Base-by-base conservation (phyloP, 2,797 vertebrate genomes). In the Tolypeutes matacus region DNA sequence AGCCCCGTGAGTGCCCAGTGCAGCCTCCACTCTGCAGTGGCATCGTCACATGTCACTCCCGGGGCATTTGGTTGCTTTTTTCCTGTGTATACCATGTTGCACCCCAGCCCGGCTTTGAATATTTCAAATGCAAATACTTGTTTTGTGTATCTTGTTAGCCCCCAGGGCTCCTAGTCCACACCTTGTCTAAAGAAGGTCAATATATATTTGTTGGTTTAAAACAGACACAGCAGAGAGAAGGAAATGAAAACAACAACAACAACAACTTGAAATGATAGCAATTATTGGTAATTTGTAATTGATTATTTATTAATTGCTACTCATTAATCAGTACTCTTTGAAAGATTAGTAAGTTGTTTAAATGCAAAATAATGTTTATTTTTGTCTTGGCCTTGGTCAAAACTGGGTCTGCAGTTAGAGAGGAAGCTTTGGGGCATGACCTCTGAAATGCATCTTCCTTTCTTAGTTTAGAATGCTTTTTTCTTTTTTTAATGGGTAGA, bases 251-350 rank as follows among this genome's bases (percentile, higher is more conserved):
- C 5, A 23, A 17, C 49, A 39, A 31, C 15, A 49, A 2, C 0
- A 20, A 20, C 39, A 15, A 5, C 14, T 93, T 67, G 76, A 90
- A 96, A 70, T 81, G 72, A 77, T 20, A 77, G 72, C 64, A 95
- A 73, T 94, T 83, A 94, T 87, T 95, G 83, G n/a, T 39, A 89
- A 81, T 92, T 96, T 96, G 65, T 85, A 89, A 76, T 51, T 83
- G 86, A 86, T 86, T 76, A 72, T 53, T 88, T 60, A 17, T 86
- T 80, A 78, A 95, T 89, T 70, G 77, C 75, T 72, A 9, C 80
- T 72, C 75, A 62, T 88, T 83, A 82, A 34, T 92, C 56, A 75
- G 36, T 31, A 20, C 49, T 83, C 76, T 95, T 86, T 86, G 56
- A 73, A 95, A 89, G 78, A 86, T 49, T n/a, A 13, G 34, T 14